These are phyloP conservation scores for Drosophila orosa DNA, from an alignment of 1,140 invertebrate genomes.

Conservation along the genomic window DNA sequence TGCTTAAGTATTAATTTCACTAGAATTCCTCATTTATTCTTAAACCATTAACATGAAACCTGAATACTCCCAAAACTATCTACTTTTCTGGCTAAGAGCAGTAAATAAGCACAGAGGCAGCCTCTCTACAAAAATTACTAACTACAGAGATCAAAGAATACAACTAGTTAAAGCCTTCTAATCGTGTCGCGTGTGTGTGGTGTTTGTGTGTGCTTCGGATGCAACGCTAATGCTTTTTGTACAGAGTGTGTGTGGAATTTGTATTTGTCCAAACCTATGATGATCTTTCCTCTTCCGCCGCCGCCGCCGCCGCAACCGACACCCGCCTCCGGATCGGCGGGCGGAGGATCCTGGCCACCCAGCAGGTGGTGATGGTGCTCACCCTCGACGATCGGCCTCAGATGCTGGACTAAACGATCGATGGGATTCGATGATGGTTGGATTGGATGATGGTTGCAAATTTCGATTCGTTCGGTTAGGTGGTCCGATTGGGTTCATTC, in stretches of 20 bases:
- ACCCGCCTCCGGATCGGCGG: conserved; percentile 40
- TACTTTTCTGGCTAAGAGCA: not conserved
- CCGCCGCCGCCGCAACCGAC: not conserved
- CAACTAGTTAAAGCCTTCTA: conserved; percentile 8
- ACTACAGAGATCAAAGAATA: conserved; percentile 7
- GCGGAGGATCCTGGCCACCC: conserved; percentile 46
- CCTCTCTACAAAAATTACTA: conserved; percentile 5
- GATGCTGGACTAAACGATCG: conserved; percentile 68
- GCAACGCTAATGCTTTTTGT: conserved; percentile 65
- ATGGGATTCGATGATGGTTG: conserved; percentile 21
- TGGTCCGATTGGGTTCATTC: conserved; percentile 40
- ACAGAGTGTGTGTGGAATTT: conserved; percentile 63
- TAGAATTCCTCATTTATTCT: not conserved
- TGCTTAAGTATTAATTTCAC: too few relatives aligned
- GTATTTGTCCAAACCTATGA: conserved; percentile 83
- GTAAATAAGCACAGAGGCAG: conserved; percentile 14
- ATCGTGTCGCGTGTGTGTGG: conserved; percentile 20
- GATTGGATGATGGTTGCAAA: conserved; percentile 35
- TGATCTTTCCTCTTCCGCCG: conserved; percentile 80
- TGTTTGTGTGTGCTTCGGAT: conserved; percentile 49
- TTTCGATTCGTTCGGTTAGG: conserved; percentile 39
- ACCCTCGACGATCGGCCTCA: conserved; percentile 80
- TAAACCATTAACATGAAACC: too few relatives aligned
- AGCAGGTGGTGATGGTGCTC: conserved; percentile 61
- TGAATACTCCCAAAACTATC: too few relatives aligned